Conservation (phyloP, 2,113 vertebrate species). For the Halcyon malimbica region DNA sequence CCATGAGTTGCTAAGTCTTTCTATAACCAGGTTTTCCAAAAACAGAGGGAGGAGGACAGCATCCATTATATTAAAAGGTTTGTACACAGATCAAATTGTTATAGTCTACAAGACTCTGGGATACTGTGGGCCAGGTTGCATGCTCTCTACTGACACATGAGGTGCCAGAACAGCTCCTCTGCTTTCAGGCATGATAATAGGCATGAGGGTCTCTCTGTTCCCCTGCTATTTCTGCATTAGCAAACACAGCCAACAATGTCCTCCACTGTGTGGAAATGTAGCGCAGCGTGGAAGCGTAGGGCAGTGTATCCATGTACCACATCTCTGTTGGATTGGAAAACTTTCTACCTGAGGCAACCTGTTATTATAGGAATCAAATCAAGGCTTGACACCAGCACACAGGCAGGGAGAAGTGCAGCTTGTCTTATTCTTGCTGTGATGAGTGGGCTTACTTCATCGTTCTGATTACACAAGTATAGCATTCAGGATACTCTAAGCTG, state of each 20-base stretch:
- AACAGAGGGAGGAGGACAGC: neutral
- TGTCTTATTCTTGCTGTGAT: neutral
- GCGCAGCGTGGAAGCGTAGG: neutral
- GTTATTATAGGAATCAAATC: neutral
- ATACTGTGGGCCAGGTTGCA: neutral
- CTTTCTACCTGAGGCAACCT: neutral
- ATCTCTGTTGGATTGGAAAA: neutral
- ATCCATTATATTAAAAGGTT: neutral
- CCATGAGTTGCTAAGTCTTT: neutral
- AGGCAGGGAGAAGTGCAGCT: neutral
- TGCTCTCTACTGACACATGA: neutral
- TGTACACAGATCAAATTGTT: neutral
- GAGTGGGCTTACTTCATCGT: neutral
- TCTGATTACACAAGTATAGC: neutral
- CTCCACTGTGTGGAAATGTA: neutral
- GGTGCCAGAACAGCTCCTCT: neutral
- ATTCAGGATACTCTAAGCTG: neutral
- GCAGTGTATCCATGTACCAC: neutral
- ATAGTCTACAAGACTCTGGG: neutral
- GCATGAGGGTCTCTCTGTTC: rapidly evolving
- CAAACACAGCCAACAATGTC: neutral
- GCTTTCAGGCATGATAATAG: neutral
- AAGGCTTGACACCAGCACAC: neutral
- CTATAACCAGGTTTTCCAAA: neutral
- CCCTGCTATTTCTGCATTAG: neutral